Evolutionary conservation across 2,888 invertebrate genomes (phyloP).

Genomic region (Mesorhabditis spiculigera): DNA sequence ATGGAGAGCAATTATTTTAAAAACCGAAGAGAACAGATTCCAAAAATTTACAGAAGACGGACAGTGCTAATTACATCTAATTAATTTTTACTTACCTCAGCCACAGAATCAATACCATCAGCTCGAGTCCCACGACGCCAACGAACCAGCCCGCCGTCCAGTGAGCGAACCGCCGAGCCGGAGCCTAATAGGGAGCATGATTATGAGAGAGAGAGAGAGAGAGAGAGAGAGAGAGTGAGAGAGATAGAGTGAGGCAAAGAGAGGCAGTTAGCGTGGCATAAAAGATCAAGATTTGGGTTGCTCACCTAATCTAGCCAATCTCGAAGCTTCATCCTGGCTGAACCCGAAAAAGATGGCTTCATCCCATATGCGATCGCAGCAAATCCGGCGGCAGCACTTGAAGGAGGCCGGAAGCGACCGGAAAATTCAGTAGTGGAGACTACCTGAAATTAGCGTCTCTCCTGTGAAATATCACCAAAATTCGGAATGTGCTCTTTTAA

Average conservation of each 20-base stretch:
- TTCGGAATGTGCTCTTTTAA: too few relatives aligned
- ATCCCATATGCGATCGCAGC: slow-evolving; percentile 65
- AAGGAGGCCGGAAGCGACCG: slow-evolving; percentile 94
- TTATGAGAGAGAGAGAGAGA: too few relatives aligned
- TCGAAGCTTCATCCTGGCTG: slow-evolving; percentile 42
- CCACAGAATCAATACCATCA: slow-evolving; percentile 71
- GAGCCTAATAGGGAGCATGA: slow-evolving; percentile 67
- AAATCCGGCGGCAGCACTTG: slow-evolving; percentile 96
- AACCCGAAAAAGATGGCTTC: slow-evolving; percentile 43
- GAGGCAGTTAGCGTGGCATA: too few relatives aligned
- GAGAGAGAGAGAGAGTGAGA: too few relatives aligned
- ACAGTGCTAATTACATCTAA: too few relatives aligned
- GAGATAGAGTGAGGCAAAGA: too few relatives aligned
- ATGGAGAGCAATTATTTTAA: slow-evolving; percentile 8
- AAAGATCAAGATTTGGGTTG: too few relatives aligned
- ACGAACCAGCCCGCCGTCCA: slow-evolving; percentile 87
- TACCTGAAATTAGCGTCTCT: too few relatives aligned
- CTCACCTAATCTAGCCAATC: slow-evolving; percentile 27
- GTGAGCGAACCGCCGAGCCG: slow-evolving; percentile 92
- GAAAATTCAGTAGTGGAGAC: slow-evolving; percentile 84
- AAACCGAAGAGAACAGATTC: background rate
- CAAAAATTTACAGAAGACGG: too few relatives aligned
- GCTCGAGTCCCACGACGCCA: slow-evolving; percentile 74
- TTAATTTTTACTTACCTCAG: too few relatives aligned
- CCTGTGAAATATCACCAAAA: too few relatives aligned